Evolutionary conservation across 2,797 vertebrate genomes (phyloP).

Genomic region (Salmo trutta): DNA sequence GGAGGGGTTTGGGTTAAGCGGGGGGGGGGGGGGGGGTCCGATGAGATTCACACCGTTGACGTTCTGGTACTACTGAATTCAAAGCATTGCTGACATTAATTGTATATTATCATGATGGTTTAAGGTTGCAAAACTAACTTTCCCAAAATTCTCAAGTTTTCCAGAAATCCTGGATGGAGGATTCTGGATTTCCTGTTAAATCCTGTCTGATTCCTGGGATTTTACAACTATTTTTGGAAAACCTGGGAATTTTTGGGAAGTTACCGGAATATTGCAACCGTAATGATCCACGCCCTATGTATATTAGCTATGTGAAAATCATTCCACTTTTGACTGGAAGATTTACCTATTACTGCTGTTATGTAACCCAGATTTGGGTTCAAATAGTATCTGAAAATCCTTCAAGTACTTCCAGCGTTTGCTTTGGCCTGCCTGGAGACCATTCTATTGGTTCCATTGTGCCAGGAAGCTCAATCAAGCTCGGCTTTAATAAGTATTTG

Average conservation of each 20-base stretch:
- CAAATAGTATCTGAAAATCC: background rate
- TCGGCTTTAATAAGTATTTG: background rate
- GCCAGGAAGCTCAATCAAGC: background rate
- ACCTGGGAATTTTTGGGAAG: no score
- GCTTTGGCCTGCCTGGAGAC: background rate
- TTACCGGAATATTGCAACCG: no score
- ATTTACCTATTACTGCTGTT: background rate
- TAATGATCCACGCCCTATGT: background rate
- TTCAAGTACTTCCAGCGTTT: background rate
- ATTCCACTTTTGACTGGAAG: background rate
- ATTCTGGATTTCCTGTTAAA: no score
- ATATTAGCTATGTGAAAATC: background rate
- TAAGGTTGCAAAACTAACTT: no score
- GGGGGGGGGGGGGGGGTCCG: background rate
- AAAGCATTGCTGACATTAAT: background rate
- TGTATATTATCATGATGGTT: background rate
- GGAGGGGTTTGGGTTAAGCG: conserved; percentile 8
- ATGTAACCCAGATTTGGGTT: background rate
- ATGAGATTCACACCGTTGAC: background rate
- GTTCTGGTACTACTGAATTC: background rate
- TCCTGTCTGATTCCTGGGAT: no score
- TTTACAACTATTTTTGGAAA: no score
- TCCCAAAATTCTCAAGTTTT: no score
- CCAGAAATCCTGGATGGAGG: no score
- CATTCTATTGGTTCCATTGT: background rate